These are phyloP conservation scores for Scatophagus argus DNA, from an alignment of 2,113 vertebrate genomes.

Conservation along the genomic window DNA sequence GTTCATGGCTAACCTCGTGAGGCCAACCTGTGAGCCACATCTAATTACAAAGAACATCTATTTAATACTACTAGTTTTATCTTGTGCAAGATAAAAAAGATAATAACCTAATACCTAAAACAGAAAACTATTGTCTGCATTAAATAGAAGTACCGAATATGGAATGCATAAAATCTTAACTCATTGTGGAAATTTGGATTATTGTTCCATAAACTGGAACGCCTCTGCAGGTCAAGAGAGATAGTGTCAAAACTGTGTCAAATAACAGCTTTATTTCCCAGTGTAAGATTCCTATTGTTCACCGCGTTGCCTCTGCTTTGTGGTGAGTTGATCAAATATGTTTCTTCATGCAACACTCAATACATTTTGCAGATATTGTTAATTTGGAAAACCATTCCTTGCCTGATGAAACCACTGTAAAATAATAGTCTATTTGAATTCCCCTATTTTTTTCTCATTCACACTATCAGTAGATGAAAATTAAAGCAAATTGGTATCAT, in stretches of 20 bases:
- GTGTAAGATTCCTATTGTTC: background rate
- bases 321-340: background rate
- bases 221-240: background rate
- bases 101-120: too few species aligned
- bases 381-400: background rate
- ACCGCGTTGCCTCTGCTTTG: background rate
- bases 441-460: background rate
- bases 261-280: background rate
- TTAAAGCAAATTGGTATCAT: background rate
- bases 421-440: background rate
- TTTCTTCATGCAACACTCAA: background rate
- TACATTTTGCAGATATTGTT: background rate
- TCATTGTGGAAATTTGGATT: background rate
- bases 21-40: background rate
- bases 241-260: too few species aligned
- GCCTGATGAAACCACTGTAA: background rate
- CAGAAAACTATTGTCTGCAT: background rate
- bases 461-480: background rate
- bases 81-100: background rate
- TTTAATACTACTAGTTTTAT: background rate
- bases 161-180: background rate
- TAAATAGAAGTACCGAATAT: background rate
- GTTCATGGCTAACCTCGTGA: constrained; percentile 2
- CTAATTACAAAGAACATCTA: background rate
- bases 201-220: background rate